Conservation (phyloP, 2,113 vertebrate genomes). For the Zosterops japonicus region DNA sequence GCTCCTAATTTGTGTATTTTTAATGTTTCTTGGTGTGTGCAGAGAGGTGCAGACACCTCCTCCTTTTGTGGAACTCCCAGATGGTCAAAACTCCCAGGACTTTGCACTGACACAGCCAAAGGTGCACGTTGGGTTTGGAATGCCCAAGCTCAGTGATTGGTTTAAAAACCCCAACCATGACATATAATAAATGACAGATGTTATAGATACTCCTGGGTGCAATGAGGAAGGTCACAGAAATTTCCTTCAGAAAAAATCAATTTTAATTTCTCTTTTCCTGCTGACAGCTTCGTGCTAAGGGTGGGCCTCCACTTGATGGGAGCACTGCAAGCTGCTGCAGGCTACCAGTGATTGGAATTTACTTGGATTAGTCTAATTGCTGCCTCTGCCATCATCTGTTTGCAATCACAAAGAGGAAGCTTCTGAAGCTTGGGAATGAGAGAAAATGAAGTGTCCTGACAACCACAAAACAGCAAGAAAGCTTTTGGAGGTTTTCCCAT, state of each 20-base stretch:
- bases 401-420: slow-evolving; percentile 64
- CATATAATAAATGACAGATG: slow-evolving; percentile 5
- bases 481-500: slow-evolving; percentile 46
- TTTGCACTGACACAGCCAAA: neutral
- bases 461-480: slow-evolving; percentile 35
- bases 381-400: slow-evolving; percentile 58
- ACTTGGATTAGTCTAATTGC: slow-evolving; percentile 52
- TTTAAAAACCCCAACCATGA: neutral
- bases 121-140: neutral
- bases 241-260: slow-evolving; percentile 33
- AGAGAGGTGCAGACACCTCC: neutral
- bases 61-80: neutral
- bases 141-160: neutral
- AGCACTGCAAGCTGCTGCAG: slow-evolving; percentile 60
- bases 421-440: slow-evolving; percentile 61
- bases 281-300: slow-evolving; percentile 36
- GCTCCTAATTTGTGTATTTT: neutral
- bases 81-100: neutral
- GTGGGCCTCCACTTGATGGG: slow-evolving; percentile 37
- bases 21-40: neutral
- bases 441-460: slow-evolving; percentile 60
- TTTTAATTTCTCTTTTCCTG: slow-evolving; percentile 57
- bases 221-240: slow-evolving; percentile 20
- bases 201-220: neutral
- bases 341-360: slow-evolving; percentile 58